Evolutionary conservation across 2,888 invertebrate genomes (phyloP), one percentile per base, ranked within the genome.

Genomic region (Fissipunctia ypsillon): DNA sequence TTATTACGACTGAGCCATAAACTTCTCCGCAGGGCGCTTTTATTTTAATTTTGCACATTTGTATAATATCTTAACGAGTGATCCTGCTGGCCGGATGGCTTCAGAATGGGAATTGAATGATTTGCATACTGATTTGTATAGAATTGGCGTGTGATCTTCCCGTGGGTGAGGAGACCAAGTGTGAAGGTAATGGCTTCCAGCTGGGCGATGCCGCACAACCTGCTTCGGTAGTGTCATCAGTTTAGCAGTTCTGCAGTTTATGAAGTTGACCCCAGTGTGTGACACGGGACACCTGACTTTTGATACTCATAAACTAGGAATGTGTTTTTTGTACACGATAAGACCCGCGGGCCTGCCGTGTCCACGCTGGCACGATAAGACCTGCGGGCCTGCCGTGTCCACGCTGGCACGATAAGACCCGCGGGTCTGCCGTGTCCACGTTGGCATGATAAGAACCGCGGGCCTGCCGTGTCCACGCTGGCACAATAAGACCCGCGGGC

Each of bases 1-100:
- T 85, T 79, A 74, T 82, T 56, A 77, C 71, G 71, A 69, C 45
- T 28, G 31, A 69, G 28, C 71, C 52, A 72, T 85, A 79, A 84
- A 78, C n/a, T 48, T 71, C 85, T 65, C 87, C 38, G 70, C 87
- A 77, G 87, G 87, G 83, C n/a, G 73, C 71, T 81, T 74, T 75
- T 77, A 78, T 82, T 79, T 81, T 82, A 69, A 77, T 76, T 76
- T 75, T 71, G 78, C 83, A 70, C 70, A 83, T 83, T 82, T 77
- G 69, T 84, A 75, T 83, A 63, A 82, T 64, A 78, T 84, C 69
- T 84, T 82, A 83, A 83, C 65, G 83, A 83, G 64, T 54, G 64
- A 48, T 73, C 72, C 69, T 69, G 61, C 64, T 76, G 81, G 25
- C 74, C 41, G 28, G 19, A 74, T 65, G 56, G 64, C 38, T 61